Evolutionary conservation across 2,888 invertebrate species (phyloP).

Genomic region (Liopterus haemorrhoidalis): DNA sequence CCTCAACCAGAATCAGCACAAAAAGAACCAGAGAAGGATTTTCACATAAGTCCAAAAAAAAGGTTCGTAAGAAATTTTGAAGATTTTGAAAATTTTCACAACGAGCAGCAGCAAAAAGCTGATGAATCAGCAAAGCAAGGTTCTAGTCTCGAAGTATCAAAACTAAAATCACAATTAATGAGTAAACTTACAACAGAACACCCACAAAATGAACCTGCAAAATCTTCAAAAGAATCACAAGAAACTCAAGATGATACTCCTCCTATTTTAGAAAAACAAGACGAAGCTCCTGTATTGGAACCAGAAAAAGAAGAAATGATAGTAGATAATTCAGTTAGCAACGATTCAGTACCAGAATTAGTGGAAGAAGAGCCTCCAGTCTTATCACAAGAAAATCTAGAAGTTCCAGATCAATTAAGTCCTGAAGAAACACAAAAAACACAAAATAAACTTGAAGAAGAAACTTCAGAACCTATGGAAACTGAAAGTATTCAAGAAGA

Average conservation of each 20-base stretch:
- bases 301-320: conserved; percentile 14
- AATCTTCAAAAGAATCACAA: not conserved
- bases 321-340: conserved; percentile 5
- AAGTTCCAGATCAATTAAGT: conserved; percentile 8
- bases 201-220: not conserved
- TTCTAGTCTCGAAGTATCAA: conserved; percentile 33
- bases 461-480: too few relatives aligned
- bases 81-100: conserved; percentile 39
- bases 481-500: conserved; percentile 12
- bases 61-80: conserved; percentile 44
- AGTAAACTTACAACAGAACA: conserved; percentile 35
- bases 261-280: conserved; percentile 5
- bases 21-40: conserved; percentile 15
- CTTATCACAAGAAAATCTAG: conserved; percentile 19
- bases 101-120: conserved; percentile 15
- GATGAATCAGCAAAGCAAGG: conserved; percentile 13
- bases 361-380: conserved; percentile 1
- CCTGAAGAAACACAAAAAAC: conserved; percentile 26
- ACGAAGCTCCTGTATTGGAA: conserved; percentile 9
- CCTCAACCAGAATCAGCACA: conserved; percentile 1
- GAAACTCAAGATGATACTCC: not conserved
- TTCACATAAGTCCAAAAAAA: conserved; percentile 42
- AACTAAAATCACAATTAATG: conserved; percentile 39
- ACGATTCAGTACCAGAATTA: conserved; percentile 8
- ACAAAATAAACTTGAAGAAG: conserved; percentile 24